Base-by-base conservation (phyloP, 2,888 invertebrate genomes). In the Amphipoea lucens region DNA sequence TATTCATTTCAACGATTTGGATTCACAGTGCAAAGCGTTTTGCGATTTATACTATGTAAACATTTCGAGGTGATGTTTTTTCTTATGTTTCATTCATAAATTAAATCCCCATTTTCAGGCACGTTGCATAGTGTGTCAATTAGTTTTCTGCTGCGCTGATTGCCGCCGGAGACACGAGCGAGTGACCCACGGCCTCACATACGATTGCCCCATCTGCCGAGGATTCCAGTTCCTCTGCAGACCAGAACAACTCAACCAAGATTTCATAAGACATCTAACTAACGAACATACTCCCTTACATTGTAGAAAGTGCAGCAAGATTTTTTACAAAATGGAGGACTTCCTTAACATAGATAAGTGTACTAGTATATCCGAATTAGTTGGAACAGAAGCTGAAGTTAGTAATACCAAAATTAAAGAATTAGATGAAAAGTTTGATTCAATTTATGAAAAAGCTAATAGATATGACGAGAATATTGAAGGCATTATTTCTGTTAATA, bases 131-230 rank as follows among this genome's bases (percentile, higher is more conserved):
- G 94, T 95, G 23, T 97, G 97, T 88, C 94, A 95, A 76, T 91
- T 93, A 68, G 90, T 95, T 76, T 97, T 96, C 86, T 97, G 97
- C 90, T 97, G 97, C 76, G 91, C 90, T 4, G 90, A 95, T 23
- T 97, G 97, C 77, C 96, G 97, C 23, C 92, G 94, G 91, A 94
- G 91, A 71, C 97, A 97, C 94, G 97, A 97, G 67, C 88, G 90
- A 76, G 81, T 78, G 3, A 86, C 90, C 4, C 97, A 97, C 90
- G 93, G 92, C 4, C 92, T 97, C 2, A 90, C 91, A 7, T 97
- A 94, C 90, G 95, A 97, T 76, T 97, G 97, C 71, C 93, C 95
- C 0, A 94, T 97, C 77, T 97, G 97, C 81, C 92, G 97, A 78
- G 95, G 95, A 14, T 87, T 90, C 29, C 92, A 90, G 77, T 96